Base-by-base conservation (phyloP, 2,113 vertebrate genomes). In the Brachyistius frenatus region DNA sequence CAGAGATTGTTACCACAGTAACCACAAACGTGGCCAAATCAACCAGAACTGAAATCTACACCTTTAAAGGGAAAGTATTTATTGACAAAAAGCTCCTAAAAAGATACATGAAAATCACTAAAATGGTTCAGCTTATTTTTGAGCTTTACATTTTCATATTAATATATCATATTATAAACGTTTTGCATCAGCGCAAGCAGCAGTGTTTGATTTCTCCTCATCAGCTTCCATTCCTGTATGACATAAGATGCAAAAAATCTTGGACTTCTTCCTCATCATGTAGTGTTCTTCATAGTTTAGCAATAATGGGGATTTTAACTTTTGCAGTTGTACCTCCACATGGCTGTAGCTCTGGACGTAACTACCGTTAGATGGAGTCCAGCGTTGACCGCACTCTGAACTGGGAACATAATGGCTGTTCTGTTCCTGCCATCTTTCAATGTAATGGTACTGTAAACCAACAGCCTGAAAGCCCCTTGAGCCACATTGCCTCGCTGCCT, bases 391-490 rank as follows among this genome's bases (percentile, higher is more conserved):
- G 79, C 73, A 65, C 66, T 35, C 6, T 92, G 92, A 93, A 91
- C 91, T 78, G 53, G 61, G 82, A 85, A 81, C 86, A 92, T 92
- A 93, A 93, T 91, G 85, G 86, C 70, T 64, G 86, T 84, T 91
- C 91, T 92, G 91, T 93, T 92, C 84, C 90, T 90, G 81, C 78
- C 89, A 86, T 93, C 88, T 85, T 80, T 93, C 90, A 91, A 52
- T 85, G 76, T 92, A 93, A 93, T 92, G 81, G 88, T 85, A 88
- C 87, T 91, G 91, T 93, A 92, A 93, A 92, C 87, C 85, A 88
- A 83, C 88, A 81, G 77, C 15, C 66, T 73, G 39, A 39, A 84
- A 73, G 73, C 77, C 88, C 89, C 90, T 72, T 76, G 76, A 91
- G 91, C 89, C 80, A 89, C 89, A 84, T 83, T 86, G 86, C 88